Conservation (phyloP, 1,140 invertebrate genomes). For the Sinonovacula constricta region DNA sequence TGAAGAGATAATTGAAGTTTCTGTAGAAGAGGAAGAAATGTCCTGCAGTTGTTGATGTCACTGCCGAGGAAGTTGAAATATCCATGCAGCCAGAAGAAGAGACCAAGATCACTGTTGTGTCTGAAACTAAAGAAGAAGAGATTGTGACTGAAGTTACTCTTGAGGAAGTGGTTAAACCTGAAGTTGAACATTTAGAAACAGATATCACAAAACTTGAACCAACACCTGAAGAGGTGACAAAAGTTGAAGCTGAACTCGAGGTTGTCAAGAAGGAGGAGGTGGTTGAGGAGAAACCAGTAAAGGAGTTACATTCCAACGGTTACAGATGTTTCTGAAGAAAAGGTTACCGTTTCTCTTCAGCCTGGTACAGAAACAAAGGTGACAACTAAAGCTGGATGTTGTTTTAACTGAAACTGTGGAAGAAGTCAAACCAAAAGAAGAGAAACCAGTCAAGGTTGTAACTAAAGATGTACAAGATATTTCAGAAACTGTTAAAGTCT, state of each 20-base stretch:
- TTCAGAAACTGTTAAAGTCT: too few species aligned
- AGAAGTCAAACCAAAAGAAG: constrained; percentile 1
- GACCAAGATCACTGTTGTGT: too few species aligned
- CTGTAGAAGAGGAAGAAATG: too few species aligned
- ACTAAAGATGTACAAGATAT: background rate
- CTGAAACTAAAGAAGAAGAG: constrained; percentile 35
- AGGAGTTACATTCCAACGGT: too few species aligned
- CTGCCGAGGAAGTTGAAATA: too few species aligned
- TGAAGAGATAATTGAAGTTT: too few species aligned
- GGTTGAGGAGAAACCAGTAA: constrained; percentile 31
- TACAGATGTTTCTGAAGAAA: background rate
- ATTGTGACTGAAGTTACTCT: constrained; percentile 23
- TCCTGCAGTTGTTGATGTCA: too few species aligned
- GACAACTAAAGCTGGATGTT: too few species aligned
- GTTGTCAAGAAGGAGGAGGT: too few species aligned
- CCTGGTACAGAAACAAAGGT: background rate
- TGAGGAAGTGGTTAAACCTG: constrained; percentile 40
- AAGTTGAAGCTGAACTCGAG: constrained; percentile 31
- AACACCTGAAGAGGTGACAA: constrained; percentile 24
- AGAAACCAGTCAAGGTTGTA: background rate
- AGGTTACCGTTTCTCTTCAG: background rate
- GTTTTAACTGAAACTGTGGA: background rate
- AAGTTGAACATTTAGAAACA: constrained; percentile 27
- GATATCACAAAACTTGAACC: constrained; percentile 24
- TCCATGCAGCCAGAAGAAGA: too few species aligned